Conservation (phyloP, 2,888 invertebrate genomes). For the Erebia ligea region DNA sequence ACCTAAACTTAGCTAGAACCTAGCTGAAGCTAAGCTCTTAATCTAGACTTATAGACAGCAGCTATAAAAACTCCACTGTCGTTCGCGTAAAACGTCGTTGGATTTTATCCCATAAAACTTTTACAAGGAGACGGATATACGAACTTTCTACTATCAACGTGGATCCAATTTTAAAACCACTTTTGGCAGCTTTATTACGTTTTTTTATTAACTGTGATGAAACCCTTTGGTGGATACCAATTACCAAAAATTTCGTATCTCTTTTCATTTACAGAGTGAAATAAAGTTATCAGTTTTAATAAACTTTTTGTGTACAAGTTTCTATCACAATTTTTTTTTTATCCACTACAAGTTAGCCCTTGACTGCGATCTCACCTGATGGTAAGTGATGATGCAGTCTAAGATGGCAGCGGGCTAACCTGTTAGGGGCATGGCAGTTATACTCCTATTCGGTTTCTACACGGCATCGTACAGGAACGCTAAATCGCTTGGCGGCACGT, state of each 20-base stretch:
- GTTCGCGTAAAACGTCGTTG: conserved; percentile 12
- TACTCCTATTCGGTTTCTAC: no score
- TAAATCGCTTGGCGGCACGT: no score
- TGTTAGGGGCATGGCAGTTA: no score
- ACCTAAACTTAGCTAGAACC: background rate
- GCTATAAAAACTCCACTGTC: conserved; percentile 11
- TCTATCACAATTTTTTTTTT: no score
- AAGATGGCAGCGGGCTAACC: no score
- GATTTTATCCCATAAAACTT: conserved; percentile 31
- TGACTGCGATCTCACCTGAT: no score
- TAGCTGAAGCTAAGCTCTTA: background rate
- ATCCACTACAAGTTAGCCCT: no score
- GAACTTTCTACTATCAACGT: conserved; percentile 26
- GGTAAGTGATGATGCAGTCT: no score
- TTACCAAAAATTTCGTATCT: background rate
- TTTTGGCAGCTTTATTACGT: conserved; percentile 24
- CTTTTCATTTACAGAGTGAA: background rate
- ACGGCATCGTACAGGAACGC: no score
- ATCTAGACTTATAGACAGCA: background rate
- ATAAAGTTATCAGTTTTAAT: background rate
- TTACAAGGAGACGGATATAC: conserved; percentile 32
- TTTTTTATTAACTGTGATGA: conserved; percentile 27
- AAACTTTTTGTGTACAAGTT: background rate
- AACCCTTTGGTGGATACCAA: conserved; percentile 19
- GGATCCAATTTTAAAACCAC: conserved; percentile 37